Percentiles rank a stretch among this genome's conserved stretches.
Evolutionary conservation across 2,888 invertebrate species (phyloP).

Genomic region (Lasiommata megera): DNA sequence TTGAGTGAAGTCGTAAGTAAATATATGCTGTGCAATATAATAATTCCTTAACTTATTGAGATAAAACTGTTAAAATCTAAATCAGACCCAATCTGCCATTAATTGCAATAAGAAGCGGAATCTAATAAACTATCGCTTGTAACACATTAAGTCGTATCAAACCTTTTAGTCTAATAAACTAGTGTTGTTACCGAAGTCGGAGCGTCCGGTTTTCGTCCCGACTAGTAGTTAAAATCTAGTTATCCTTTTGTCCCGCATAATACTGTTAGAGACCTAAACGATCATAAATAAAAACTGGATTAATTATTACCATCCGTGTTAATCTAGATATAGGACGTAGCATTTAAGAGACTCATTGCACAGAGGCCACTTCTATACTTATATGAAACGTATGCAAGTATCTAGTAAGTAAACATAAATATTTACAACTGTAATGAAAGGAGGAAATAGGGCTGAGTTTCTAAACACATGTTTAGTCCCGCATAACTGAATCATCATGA

Average conservation of each 20-base stretch:
- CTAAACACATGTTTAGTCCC: too few species aligned
- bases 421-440: too few species aligned
- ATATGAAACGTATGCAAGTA: too few species aligned
- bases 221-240: not conserved
- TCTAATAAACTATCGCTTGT: slow-evolving; percentile 26
- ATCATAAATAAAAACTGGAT: too few species aligned
- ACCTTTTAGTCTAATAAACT: slow-evolving; percentile 18
- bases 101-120: slow-evolving; percentile 26
- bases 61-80: slow-evolving; percentile 24
- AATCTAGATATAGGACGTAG: too few species aligned
- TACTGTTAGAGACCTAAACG: too few species aligned
- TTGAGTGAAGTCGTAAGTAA: not conserved
- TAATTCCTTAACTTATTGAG: slow-evolving; percentile 26
- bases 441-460: too few species aligned
- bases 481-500: too few species aligned
- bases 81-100: slow-evolving; percentile 27
- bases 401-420: too few species aligned
- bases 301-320: too few species aligned
- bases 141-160: slow-evolving; percentile 25
- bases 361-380: too few species aligned
- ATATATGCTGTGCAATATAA: not conserved
- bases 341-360: too few species aligned
- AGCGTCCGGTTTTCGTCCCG: not conserved
- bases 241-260: not conserved
- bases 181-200: slow-evolving; percentile 12